Base-by-base conservation (phyloP, 2,797 vertebrate species). In the Cygnus olor region DNA sequence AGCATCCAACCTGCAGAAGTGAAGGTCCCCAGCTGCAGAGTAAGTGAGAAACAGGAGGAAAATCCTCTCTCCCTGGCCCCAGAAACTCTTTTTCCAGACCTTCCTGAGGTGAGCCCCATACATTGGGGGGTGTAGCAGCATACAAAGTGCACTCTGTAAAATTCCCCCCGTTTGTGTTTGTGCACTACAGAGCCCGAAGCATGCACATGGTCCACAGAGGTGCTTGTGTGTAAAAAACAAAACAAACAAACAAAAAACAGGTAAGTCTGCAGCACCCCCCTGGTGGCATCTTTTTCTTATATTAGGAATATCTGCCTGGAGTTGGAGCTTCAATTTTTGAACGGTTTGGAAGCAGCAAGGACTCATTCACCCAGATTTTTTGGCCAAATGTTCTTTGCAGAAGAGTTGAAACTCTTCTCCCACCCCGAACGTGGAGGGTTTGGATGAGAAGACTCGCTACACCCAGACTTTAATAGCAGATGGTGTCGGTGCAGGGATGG, bases 71-170 rank as follows among this genome's bases (percentile, higher is more conserved):
- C 36, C 34, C 5, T 60, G 19, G 18, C 53, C 83, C 8, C 1
- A 77, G 61, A n/a, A 14, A 24, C 34, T 71, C 49, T 64, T 68
- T 36, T 36, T 10, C 18, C 44, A 68, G 27, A 17, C 25, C 40
- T 40, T n/a, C 6, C 64, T 49, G 61, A 69, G 70, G 24, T 3
- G 19, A 71, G 40, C 45, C 38, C 9, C 0, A 14, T 11, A 6
- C 2, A 1, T 28, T 7, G n/a, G 5, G 21, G 11, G 7, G 10
- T 38, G 0, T 1, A 66, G 71, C 32, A 66, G 28, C 1, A 1
- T 22, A 24, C 47, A 16, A 60, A 63, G 38, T 74, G 20, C n/a
- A 51, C 5, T 0, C 24, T 45, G 25, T 18, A 53, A 8, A 6
- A 54, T 51, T 8, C 8, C 9, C 28, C 42, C 4, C 4, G 3